Base-by-base conservation (phyloP, 2,797 vertebrate species). In the Galaxias olidus region DNA sequence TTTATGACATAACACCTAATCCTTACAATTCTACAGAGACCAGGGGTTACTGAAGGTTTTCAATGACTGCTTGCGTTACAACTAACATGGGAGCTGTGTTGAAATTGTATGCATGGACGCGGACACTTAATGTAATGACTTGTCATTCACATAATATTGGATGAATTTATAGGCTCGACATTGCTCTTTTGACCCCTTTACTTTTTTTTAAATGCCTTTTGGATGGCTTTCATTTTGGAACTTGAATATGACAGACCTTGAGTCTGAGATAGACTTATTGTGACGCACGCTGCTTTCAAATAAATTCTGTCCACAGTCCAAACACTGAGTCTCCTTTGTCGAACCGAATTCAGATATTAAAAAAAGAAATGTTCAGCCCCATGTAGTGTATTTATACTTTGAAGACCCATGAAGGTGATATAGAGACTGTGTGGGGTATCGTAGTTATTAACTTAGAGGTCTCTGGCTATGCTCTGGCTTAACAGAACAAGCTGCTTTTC, bases 1-100 rank as follows among this genome's bases (percentile, higher is more conserved):
- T 3, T 3, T 43, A 61, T 64, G 65, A 68, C 71, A 55, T 68
- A 54, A 73, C 65, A 63, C 65, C 44, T 67, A 30, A 65, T 65
- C 40, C 52, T 56, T 17, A 70, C 15, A 30, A 58, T 56, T 62
- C 59, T 69, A 45, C 40, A 51, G 66, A 46, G 63, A 61, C 55
- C 59, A 47, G 50, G 65, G 9, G 66, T 2, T n/a, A n/a, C n/a
- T n/a, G 53, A 42, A 50, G 60, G 48, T 49, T 60, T 68, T 65
- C 48, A 52, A 71, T 71, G 56, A 51, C 12, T 60, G 12, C 18
- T 55, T 45, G 7, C 0, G 1, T n/a, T 66, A 47, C 20, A 66
- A 61, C 12, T 40, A 45, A 51, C 51, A 63, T 15, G 30, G 52
- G n/a, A 72, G 64, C 6, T 17, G 55, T 63, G 8, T 61, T 58